These are phyloP conservation scores for Porites australiensis DNA, from an alignment of 64 coral and sea anemone species.

Conservation along the genomic window DNA sequence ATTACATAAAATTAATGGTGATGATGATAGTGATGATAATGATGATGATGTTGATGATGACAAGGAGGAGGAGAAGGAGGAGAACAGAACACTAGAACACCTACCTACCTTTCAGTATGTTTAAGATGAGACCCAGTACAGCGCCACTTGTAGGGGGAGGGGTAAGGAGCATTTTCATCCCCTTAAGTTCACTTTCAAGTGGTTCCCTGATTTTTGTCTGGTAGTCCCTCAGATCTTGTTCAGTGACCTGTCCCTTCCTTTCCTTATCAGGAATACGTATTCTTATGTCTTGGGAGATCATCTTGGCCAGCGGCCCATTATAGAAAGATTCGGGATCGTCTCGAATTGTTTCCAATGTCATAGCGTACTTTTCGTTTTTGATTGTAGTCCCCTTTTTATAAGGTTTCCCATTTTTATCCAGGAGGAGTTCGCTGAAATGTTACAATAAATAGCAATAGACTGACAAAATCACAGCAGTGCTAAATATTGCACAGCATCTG, in stretches of 20 bases:
- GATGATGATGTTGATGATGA: neutral
- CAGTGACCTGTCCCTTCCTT: conserved; percentile 9
- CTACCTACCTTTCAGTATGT: conserved; percentile 83
- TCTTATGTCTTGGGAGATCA: conserved; percentile 23
- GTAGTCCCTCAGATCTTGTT: conserved; percentile 27
- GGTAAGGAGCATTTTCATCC: conserved; percentile 54
- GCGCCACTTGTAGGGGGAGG: conserved; percentile 88
- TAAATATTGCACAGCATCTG: too few relatives aligned
- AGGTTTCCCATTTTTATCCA: conserved; percentile 52
- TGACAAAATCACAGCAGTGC: too few relatives aligned
- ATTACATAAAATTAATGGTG: too few relatives aligned
- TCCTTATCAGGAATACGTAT: neutral
- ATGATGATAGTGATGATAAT: too few relatives aligned
- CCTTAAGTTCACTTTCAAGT: neutral
- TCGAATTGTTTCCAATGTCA: conserved; percentile 70
- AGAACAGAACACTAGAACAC: too few relatives aligned
- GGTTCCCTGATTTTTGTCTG: neutral
- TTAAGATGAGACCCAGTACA: conserved; percentile 74
- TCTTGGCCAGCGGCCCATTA: conserved; percentile 61
- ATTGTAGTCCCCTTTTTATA: conserved; percentile 59
- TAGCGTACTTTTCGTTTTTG: conserved; percentile 70
- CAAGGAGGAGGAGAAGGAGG: too few relatives aligned
- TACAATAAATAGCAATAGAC: too few relatives aligned
- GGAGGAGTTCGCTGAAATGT: conserved; percentile 73
- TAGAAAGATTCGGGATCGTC: conserved; percentile 81